Base-by-base conservation (phyloP, 2,113 vertebrate genomes). In the Solea solea region DNA sequence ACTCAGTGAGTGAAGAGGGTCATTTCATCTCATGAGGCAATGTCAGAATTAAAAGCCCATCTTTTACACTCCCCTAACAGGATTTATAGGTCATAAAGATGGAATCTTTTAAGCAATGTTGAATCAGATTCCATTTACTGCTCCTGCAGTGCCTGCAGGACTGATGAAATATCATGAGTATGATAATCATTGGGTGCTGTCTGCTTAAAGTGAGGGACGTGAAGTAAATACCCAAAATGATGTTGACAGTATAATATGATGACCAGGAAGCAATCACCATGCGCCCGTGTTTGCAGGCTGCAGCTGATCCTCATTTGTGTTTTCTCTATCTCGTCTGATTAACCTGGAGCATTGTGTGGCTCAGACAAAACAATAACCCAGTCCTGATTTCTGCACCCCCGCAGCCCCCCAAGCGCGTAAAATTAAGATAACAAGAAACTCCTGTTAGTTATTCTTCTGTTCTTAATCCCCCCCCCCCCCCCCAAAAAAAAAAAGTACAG, bases 21-120 rank as follows among this genome's bases (percentile, higher is more conserved):
- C 44, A 15, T 44, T 59, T 69, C 53, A 3, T 54, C 64, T 78
- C 69, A 50, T 60, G 74, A 84, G 76, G 83, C 64, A 74, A 86
- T 42, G 68, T 58, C 11, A 46, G 63, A 87, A 86, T 83, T 82
- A 86, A 89, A 84, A 82, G 69, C 74, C 74, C 9, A 69, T 87
- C 45, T 55, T 63, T 82, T 72, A 65, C 69, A 49, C 41, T 9
- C 15, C 62, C 69, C 72, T 49, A 70, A 79, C 81, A 53, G 65
- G 67, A 86, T 84, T 83, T 74, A 86, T 80, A 54, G 49, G 55
- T 55, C 58, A 49, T 78, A 77, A 84, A 80, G 76, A 84, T 53
- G 52, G 41, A 58, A 72, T 81, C 70, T 13, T 70, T 81, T 66
- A 58, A 82, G 69, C 74, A 66, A 41, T 59, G 64, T 61, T 42